Base-by-base conservation (phyloP, 2,888 invertebrate genomes). In the Xylota segnis region DNA sequence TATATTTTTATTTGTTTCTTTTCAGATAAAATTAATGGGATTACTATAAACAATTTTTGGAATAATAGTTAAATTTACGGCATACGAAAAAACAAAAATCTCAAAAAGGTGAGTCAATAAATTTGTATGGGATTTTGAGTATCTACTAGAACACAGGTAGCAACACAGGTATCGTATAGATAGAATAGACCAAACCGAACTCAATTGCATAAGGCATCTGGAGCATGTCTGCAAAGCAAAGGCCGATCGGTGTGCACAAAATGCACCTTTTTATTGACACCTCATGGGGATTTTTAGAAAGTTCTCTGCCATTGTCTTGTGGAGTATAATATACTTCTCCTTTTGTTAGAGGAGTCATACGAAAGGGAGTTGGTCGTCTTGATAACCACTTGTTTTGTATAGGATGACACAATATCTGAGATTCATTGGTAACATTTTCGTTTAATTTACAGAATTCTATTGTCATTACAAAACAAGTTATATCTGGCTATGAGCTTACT, bases 271-370 rank as follows among this genome's bases (percentile, higher is more conserved):
- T 77, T 34, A 66, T 16, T 65, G 65, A 76, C 68, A 71, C 70
- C 71, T 66, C 59, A 43, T 71, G 52, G 29, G 14, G 70, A 71
- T 71, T 76, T 83, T 71, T 71, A 83, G 70, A 76, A 76, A 76
- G 70, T 71, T 66, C 43, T 59, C 52, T 23, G 32, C 18, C 50
- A 59, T 59, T 66, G 76, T 76, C 58, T 29, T 50, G 27, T 68
- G 7, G 27, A 18, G 10, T 34, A 43, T 14, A 40, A 16, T 23
- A 34, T 6, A 29, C 7, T 14, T 5, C 37, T 40, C 56, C 12
- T 68, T 32, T 47, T 34, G 16, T 16, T 16, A n/a, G 37, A 23
- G 23, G 23, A 52, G 45, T 43, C 29, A 16, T 1, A 29, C 7
- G 32, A 18, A 65, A 61, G 14, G 43, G 14, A 61, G 43, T 43